Evolutionary conservation across 2,797 vertebrate species (phyloP).

Genomic region (Anabacerthia variegaticeps): DNA sequence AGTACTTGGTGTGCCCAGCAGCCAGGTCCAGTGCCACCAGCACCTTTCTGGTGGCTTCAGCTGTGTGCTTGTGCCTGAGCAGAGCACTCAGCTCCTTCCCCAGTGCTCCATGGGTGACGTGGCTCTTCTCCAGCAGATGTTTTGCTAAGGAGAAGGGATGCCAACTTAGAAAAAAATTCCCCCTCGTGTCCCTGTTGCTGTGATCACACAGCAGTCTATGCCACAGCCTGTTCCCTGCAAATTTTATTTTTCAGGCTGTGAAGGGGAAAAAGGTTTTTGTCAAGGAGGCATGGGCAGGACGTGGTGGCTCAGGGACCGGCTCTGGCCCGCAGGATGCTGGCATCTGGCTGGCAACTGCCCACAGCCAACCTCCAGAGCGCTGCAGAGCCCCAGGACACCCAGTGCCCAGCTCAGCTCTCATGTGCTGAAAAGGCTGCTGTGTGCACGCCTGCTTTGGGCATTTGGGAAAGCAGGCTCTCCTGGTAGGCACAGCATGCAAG

Average conservation of each 20-base stretch:
- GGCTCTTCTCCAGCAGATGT: neutral
- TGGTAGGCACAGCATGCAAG: neutral
- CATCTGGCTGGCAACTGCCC: neutral
- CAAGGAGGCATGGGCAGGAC: neutral
- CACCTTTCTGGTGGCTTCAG: neutral
- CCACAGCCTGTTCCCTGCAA: neutral
- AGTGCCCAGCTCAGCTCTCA: neutral
- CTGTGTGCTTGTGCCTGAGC: neutral
- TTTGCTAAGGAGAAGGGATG: neutral
- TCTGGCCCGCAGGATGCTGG: fast-evolving
- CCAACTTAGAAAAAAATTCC: neutral
- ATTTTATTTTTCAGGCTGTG: neutral
- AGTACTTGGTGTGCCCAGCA: neutral
- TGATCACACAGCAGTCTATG: neutral
- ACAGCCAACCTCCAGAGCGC: neutral
- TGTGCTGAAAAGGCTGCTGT: neutral
- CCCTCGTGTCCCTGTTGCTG: neutral
- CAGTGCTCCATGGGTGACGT: fast-evolving
- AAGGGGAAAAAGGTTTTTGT: neutral
- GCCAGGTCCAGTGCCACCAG: neutral
- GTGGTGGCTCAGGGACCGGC: neutral
- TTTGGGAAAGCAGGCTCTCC: neutral
- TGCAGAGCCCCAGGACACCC: neutral
- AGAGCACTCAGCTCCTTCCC: fast-evolving
- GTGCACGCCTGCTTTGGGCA: neutral